Evolutionary conservation across 2,113 vertebrate genomes (phyloP), one percentile per base, ranked within the genome.

Genomic region (Poeciliopsis retropinna): DNA sequence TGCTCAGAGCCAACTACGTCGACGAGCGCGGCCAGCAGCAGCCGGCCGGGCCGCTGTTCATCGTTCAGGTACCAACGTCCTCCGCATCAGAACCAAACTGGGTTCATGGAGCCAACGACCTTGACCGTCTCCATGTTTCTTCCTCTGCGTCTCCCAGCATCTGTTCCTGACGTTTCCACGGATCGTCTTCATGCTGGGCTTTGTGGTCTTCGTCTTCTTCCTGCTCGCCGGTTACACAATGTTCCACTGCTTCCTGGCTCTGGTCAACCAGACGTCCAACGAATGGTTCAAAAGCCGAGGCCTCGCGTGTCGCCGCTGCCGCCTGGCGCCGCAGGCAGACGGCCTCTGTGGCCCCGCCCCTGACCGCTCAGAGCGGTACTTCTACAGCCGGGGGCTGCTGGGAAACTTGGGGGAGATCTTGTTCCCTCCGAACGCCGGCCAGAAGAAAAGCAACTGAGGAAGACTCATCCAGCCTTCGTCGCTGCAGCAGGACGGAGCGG

Each of bases 131-230:
- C 34, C 34, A 37, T 25, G 22, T 57, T 54, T 10, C 5, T 54
- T 1, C 54, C 2, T 65, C 1, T 62, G 51, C 87, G 27, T 84
- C 67, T 78, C 78, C 47, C 88, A 99, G 98, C 94, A 97, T 85
- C 95, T 99, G 64, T 99, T 99, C 91, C 70, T 99, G 93, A 96
- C 95, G 11, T 99, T 99, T 51, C 97, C 98, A 0, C 90, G 97
- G 85, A 95, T 98, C 5, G 81, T 99, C 87, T 97, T 98, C 95
- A 95, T 97, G 94, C 91, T 99, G 74, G 98, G 98, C 0, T 99
- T 99, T 72, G 91, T 98, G 6, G 0, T 94, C 60, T 92, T 98
- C 19, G 89, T 98, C 78, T 95, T 95, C 0, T 81, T 97, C 0
- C 84, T 99, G 0, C 92, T 99, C 82, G 94, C 93, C 0, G 94